Evolutionary conservation across 1,140 invertebrate species (phyloP).

Genomic region (Archegozetes longisetosus): DNA sequence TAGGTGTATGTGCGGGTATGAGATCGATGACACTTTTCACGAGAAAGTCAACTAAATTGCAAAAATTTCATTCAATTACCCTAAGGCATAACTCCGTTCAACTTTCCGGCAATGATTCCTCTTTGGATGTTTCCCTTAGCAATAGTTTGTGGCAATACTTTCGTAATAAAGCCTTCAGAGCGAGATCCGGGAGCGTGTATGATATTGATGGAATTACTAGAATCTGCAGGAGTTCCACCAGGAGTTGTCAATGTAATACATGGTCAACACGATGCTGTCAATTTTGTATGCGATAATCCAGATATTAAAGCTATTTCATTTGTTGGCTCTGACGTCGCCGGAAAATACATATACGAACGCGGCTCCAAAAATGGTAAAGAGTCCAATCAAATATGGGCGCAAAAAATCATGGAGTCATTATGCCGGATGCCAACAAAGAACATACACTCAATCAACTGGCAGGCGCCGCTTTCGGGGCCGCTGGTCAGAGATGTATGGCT

Average conservation of each 20-base stretch:
- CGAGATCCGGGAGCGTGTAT: constrained; percentile 91
- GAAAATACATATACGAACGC: constrained; percentile 87
- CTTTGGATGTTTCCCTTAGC: constrained; percentile 97
- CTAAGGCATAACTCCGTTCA: constrained; percentile 47
- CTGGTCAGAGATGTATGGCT: constrained; percentile 91
- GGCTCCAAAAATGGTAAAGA: constrained; percentile 77
- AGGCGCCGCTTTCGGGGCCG: constrained; percentile 86
- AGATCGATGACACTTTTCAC: constrained; percentile 45
- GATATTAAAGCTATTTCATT: constrained; percentile 94
- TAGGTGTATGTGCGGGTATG: constrained; percentile 77
- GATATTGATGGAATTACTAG: constrained; percentile 74
- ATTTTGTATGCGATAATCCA: constrained; percentile 91
- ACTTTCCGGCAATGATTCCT: constrained; percentile 99
- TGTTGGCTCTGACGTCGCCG: constrained; percentile 91
- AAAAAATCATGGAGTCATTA: constrained; percentile 93
- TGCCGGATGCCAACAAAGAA: constrained; percentile 96
- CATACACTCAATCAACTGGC: constrained; percentile 81
- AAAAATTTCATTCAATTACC: no score
- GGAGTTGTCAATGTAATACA: constrained; percentile 93
- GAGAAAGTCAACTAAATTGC: constrained; percentile 24
- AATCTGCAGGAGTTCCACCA: constrained; percentile 77
- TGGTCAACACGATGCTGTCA: constrained; percentile 79
- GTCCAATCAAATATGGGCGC: constrained; percentile 97
- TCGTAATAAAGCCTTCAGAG: constrained; percentile 73
- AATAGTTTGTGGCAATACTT: constrained; percentile 68